Percentiles rank a stretch among this genome's conserved stretches.
These are phyloP conservation scores for Geodia barretti DNA, from an alignment of 37 sponge, comb jelly and placozoan species.

Conservation along the genomic window DNA sequence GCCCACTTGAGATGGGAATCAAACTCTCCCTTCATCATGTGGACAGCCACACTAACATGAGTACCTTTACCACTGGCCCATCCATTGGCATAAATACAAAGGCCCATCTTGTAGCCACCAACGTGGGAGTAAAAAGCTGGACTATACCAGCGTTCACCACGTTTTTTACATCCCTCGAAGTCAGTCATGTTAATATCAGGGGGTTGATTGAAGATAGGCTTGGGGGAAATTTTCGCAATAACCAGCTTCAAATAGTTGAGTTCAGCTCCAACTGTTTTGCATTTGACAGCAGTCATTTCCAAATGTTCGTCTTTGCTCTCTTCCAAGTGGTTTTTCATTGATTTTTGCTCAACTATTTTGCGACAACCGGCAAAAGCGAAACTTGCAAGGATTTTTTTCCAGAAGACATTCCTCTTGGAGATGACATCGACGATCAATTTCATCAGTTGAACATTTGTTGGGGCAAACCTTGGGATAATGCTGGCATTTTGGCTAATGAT, in stretches of 20 bases:
- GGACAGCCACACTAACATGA: not conserved
- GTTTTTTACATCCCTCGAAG: not conserved
- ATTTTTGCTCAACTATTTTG: conserved; percentile 1
- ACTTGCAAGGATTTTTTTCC: conserved; percentile 30
- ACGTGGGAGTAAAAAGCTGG: not conserved
- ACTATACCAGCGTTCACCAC: not conserved
- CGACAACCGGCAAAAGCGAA: conserved; percentile 5
- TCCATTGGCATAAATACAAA: not conserved
- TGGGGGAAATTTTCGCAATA: not conserved
- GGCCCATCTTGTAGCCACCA: not conserved
- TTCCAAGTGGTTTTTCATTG: conserved; percentile 11
- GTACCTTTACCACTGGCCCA: not conserved
- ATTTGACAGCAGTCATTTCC: too few species aligned
- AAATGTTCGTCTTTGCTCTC: too few species aligned
- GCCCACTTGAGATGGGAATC: not conserved
- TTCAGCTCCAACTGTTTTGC: too few species aligned
- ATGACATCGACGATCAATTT: conserved; percentile 11
- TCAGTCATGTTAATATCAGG: not conserved
- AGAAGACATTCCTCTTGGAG: conserved; percentile 13
- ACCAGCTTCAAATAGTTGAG: not conserved
- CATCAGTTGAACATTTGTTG: conserved; percentile 16
- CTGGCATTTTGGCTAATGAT: conserved; percentile 13
- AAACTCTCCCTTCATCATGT: not conserved
- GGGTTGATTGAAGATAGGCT: not conserved
- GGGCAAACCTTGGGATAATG: conserved; percentile 24